phyloP scores from a whole-genome alignment of 2,797 vertebrate genomes.

The Pipistrellus pygmaeus region DNA sequence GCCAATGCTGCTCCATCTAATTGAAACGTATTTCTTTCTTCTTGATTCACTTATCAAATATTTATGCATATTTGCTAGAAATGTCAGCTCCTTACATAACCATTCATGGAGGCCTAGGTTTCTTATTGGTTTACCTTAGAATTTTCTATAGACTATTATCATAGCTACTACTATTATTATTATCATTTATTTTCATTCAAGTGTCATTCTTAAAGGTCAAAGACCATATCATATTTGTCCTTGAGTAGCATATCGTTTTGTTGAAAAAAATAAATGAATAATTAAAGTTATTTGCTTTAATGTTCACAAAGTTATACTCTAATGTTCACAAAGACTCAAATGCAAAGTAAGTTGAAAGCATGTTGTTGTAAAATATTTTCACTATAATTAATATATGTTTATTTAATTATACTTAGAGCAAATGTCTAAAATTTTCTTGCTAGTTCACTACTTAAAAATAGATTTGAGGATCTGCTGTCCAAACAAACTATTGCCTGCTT shows the following conservation, averaged over 20 bases:
- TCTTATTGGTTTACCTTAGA: background rate
- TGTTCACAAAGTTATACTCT: too few species aligned
- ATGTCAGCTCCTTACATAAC: background rate
- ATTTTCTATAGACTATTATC: background rate
- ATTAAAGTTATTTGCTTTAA: too few species aligned
- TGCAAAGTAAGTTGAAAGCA: too few species aligned
- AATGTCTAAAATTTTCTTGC: too few species aligned
- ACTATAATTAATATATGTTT: too few species aligned
- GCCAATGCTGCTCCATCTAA: background rate
- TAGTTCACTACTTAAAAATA: too few species aligned
- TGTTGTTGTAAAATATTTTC: too few species aligned
- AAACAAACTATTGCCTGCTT: too few species aligned
- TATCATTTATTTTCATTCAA: background rate
- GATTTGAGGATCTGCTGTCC: too few species aligned
- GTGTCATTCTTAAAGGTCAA: background rate
- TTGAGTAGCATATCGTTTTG: background rate
- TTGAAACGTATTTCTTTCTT: background rate
- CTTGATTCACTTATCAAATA: background rate
- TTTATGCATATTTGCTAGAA: background rate
- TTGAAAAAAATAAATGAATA: too few species aligned
- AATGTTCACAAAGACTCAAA: too few species aligned
- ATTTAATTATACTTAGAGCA: too few species aligned
- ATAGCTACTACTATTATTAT: background rate
- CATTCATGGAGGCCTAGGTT: background rate
- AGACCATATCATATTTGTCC: background rate